phyloP scores from a whole-genome alignment of 2,888 invertebrate species.

The Pristionchus japonicus region DNA sequence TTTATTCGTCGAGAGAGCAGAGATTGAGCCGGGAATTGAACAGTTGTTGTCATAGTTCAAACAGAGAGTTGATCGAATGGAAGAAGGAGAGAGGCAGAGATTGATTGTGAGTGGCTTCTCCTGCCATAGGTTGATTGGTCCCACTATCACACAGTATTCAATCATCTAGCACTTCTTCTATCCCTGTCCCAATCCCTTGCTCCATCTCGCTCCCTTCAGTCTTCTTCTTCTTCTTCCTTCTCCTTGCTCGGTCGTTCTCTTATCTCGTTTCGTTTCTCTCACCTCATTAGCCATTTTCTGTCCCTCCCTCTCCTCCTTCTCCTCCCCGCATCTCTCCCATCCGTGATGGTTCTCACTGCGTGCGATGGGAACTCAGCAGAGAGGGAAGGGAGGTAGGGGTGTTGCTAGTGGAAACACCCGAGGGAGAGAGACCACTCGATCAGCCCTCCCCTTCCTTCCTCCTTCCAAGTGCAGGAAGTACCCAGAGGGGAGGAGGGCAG shows the following conservation, averaged over 20 bases:
- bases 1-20: not conserved
- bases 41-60: not conserved
- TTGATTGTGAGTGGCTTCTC: not conserved
- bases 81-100: not conserved
- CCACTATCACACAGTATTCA: not conserved
- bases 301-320: constrained; percentile 18
- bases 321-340: not conserved
- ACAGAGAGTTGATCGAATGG: not conserved
- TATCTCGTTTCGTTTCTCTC: constrained; percentile 16
- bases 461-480: not conserved
- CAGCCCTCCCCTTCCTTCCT: not conserved
- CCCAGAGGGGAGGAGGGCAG: not conserved
- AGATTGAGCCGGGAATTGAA: not conserved
- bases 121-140: not conserved
- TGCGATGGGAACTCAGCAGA: not conserved
- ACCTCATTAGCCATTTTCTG: constrained; percentile 24
- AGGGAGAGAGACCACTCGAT: constrained; percentile 1
- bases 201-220: constrained; percentile 33
- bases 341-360: not conserved
- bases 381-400: not conserved
- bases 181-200: not conserved
- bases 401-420: constrained; percentile 16
- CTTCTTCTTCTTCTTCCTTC: constrained; percentile 21
- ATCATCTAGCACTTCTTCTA: not conserved
- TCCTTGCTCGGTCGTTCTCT: constrained; percentile 16